Evolutionary conservation across 2,888 invertebrate species (phyloP), one percentile per base, ranked within the genome.

Genomic region (Nomada lathburiana): DNA sequence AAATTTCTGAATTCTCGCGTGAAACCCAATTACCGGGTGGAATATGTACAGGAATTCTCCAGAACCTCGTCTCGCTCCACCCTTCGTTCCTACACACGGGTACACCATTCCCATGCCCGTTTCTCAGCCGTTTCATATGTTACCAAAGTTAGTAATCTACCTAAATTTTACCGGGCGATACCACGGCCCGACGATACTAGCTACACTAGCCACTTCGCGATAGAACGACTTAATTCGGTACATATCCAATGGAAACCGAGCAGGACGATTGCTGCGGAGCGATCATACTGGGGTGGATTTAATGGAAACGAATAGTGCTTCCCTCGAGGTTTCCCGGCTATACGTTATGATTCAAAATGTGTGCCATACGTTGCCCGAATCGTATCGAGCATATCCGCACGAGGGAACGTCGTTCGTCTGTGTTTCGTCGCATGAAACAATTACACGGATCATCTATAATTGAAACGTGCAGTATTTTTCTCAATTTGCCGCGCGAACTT

Each of bases 271-370:
- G 85, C 80, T 82, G 26, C 10, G 80, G 65, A 81, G 70, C 79
- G 83, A 88, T 88, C 82, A 76, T 85, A 69, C 78, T 63, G n/a
- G 11, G 67, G 44, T 60, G 63, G 82, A 78, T 78, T 80, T 87
- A 87, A 88, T 87, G 87, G 78, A 84, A 88, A 88, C 83, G 89
- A 87, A 88, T 84, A 78, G 88, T 80, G 79, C 83, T 87, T 82
- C 87, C 79, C 67, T 26, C 53, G 59, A 20, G 69, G 59, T 59
- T 83, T 20, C 20, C 13, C 29, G 36, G 44, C 62, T 29, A 18
- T 52, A 36, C 64, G 71, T 80, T 73, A 81, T 81, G 70, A 76
- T 76, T 71, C 77, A 73, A 74, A 71, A 77, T 83, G 60, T 74
- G 29, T 65, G 44, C 65, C 76, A 62, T 68, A 59, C 50, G 70